Conservation (phyloP, 1,140 invertebrate species). For the Drosophila eugracilis region DNA sequence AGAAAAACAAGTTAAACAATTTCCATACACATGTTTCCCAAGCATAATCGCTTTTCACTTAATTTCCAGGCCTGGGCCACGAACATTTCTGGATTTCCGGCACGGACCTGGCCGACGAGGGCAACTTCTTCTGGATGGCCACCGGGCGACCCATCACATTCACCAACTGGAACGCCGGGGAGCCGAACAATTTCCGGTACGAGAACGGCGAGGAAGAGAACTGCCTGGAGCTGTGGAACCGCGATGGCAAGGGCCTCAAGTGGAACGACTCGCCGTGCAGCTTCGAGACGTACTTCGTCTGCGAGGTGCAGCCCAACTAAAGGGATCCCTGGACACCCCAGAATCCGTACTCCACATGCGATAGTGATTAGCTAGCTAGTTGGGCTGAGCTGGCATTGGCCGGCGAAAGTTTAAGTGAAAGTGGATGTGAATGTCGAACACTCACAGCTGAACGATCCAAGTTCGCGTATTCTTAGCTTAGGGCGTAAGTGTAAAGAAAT, state of each 20-base stretch:
- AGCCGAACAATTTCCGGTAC: slow-evolving; percentile 96
- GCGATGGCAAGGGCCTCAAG: slow-evolving; percentile 95
- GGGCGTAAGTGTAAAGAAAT: slow-evolving; percentile 49
- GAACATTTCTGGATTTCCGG: slow-evolving; percentile 97
- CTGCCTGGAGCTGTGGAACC: slow-evolving; percentile 95
- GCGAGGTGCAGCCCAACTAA: slow-evolving; percentile 89
- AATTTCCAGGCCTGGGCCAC: slow-evolving; percentile 89
- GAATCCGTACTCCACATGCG: background rate
- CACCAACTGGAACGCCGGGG: slow-evolving; percentile 96
- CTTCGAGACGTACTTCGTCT: slow-evolving; percentile 96
- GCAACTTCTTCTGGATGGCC: slow-evolving; percentile 96
- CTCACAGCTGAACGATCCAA: slow-evolving; percentile 19
- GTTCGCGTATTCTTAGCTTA: slow-evolving; percentile 52
- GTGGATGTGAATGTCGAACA: slow-evolving; percentile 18
- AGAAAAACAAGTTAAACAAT: background rate
- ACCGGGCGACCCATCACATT: slow-evolving; percentile 94
- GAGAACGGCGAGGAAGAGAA: slow-evolving; percentile 97
- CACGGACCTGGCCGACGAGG: slow-evolving; percentile 95
- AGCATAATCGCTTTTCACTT: slow-evolving; percentile 2
- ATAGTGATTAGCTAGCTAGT: slow-evolving; percentile 23
- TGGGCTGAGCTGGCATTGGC: slow-evolving; percentile 2
- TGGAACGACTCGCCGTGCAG: slow-evolving; percentile 97
- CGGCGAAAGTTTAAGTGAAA: background rate
- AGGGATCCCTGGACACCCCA: slow-evolving; percentile 6
- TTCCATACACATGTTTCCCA: background rate